Percentiles rank a stretch among this genome's conserved stretches.
Evolutionary conservation across 2,888 invertebrate genomes (phyloP).

Genomic region (Lymantria dispar): DNA sequence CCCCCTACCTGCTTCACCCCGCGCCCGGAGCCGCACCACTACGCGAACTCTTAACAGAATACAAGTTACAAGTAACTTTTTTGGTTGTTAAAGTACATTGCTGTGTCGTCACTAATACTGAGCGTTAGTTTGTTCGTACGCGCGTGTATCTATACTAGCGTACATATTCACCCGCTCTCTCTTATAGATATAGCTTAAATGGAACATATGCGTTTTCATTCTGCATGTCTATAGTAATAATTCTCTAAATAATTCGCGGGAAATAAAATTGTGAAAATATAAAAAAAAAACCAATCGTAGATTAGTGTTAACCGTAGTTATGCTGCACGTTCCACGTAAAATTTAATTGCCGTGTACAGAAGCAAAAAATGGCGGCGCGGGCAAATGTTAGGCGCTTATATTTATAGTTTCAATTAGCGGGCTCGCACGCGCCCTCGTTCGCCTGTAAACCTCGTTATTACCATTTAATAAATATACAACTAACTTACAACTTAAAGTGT

Average conservation of each 20-base stretch:
- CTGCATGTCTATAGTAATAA: constrained; percentile 4
- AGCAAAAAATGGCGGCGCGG: constrained; percentile 49
- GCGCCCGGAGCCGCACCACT: constrained; percentile 36
- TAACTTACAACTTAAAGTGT: constrained; percentile 34
- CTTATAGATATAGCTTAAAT: constrained; percentile 17
- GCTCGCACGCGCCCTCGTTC: constrained; percentile 54
- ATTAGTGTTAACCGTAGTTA: too few species aligned
- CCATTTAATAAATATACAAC: constrained; percentile 42
- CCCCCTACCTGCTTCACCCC: constrained; percentile 34
- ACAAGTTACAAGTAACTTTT: constrained; percentile 54
- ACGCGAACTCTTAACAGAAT: constrained; percentile 42
- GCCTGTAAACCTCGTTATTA: constrained; percentile 42
- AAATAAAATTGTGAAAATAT: constrained; percentile 18
- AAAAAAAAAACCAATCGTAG: constrained; percentile 31
- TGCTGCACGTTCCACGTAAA: too few species aligned
- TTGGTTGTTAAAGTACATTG: constrained; percentile 61
- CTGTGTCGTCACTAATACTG: constrained; percentile 46
- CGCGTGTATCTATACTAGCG: constrained; percentile 34
- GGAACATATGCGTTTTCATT: constrained; percentile 47
- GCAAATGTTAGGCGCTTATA: constrained; percentile 63
- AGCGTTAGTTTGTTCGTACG: constrained; percentile 28
- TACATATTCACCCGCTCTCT: constrained; percentile 18
- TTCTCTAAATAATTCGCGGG: neutral
- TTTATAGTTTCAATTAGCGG: constrained; percentile 78
- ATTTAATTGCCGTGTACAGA: too few species aligned